phyloP scores from a whole-genome alignment of 2,888 invertebrate species.

The Chloromyia formosa region DNA sequence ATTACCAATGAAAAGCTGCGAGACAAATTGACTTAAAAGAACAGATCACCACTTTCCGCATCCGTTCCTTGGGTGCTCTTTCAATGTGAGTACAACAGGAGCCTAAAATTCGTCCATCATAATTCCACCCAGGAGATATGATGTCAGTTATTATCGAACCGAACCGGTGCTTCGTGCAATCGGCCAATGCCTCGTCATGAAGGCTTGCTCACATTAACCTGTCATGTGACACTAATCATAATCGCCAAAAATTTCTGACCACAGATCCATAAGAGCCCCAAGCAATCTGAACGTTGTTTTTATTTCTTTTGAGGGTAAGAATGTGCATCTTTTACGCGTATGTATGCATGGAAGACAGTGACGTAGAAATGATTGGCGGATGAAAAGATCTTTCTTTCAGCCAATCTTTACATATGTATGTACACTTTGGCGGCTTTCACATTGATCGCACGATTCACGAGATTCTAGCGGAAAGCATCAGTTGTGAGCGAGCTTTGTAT shows the following conservation, averaged over 20 bases:
- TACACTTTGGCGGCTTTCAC: too few species aligned
- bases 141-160: constrained; percentile 36
- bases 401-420: too few species aligned
- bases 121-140: constrained; percentile 8
- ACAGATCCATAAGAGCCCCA: neutral
- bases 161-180: constrained; percentile 28
- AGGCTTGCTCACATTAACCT: constrained; percentile 42
- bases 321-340: neutral
- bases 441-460: too few species aligned
- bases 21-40: too few species aligned
- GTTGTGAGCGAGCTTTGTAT: too few species aligned
- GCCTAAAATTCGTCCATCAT: constrained; percentile 35
- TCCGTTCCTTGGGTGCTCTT: neutral
- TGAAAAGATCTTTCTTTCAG: too few species aligned
- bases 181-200: constrained; percentile 27
- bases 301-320: neutral
- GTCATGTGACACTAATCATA: constrained; percentile 49
- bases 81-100: constrained; percentile 19
- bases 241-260: constrained; percentile 45
- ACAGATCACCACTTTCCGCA: too few species aligned
- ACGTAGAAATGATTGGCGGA: neutral
- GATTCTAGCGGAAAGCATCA: too few species aligned
- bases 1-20: too few species aligned
- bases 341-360: neutral
- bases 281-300: neutral